Conservation (phyloP, 2,888 invertebrate species). For the Parelbella ahira region DNA sequence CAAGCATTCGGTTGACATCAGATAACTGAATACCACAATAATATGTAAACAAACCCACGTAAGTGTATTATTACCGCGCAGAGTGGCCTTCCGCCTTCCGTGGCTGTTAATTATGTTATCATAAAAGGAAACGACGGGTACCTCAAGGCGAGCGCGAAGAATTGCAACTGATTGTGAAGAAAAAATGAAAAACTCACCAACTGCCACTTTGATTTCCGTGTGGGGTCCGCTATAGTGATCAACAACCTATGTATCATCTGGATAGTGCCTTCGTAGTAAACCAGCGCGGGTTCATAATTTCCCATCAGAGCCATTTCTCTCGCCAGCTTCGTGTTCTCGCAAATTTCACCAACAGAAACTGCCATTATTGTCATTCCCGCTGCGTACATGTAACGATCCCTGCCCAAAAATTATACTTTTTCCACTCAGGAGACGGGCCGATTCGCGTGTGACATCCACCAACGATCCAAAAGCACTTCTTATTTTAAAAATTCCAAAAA, state of each 20-base stretch:
- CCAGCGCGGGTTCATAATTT: constrained; percentile 95
- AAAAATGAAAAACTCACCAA: constrained; percentile 82
- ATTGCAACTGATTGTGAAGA: constrained; percentile 33
- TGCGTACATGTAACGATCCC: constrained; percentile 72
- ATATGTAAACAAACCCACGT: constrained; percentile 40
- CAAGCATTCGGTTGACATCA: not conserved
- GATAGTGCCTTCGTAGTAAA: constrained; percentile 95
- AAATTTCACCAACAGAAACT: constrained; percentile 93
- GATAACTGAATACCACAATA: constrained; percentile 14
- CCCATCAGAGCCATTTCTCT: constrained; percentile 97
- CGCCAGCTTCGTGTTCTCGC: constrained; percentile 96
- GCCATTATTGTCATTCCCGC: constrained; percentile 90
- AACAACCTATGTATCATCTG: constrained; percentile 94
- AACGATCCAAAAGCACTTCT: constrained; percentile 56
- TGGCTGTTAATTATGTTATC: constrained; percentile 65
- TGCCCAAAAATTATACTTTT: constrained; percentile 45
- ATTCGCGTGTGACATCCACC: constrained; percentile 57
- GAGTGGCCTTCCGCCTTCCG: constrained; percentile 65
- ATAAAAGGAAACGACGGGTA: constrained; percentile 62
- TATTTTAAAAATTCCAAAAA: constrained; percentile 48
- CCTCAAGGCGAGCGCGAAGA: constrained; percentile 61
- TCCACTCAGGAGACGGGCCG: constrained; percentile 41
- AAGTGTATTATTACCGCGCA: constrained; percentile 37
- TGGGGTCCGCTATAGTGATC: constrained; percentile 88
- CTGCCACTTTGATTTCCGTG: constrained; percentile 93